Evolutionary conservation across 2,113 vertebrate genomes (phyloP), one percentile per base, ranked within the genome.

Genomic region (Phasianus colchicus): DNA sequence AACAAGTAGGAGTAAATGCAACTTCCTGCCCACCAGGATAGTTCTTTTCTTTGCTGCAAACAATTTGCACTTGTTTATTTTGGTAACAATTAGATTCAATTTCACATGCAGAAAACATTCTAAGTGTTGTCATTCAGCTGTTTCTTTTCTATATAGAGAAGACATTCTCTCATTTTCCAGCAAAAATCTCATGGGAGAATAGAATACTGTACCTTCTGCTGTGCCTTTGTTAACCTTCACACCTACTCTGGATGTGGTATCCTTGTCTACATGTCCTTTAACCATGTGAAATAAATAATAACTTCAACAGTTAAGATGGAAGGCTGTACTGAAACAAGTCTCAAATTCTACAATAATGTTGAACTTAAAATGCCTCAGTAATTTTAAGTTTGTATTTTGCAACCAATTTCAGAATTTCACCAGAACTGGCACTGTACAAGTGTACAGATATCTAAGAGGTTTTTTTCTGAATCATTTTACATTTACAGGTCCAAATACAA

Each of bases 1-100:
- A 89, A 90, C 81, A 93, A 92, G 86, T 47, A 92, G 89, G 55
- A 92, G 83, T 77, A 96, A 93, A 89, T 20, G 58, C 80, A 75
- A 55, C 83, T 91, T 96, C 72, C 88, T 94, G 73, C 81, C 92
- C 72, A 88, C 70, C 45, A 88, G 78, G 78, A 60, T 40, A 55
- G 15, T 45, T 91, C 70, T 91, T 94, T 87, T 93, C 77, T 86
- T n/a, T 71, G 61, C 90, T 66, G 42, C 54, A 86, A 89, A 95
- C 70, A 83, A 65, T 75, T 70, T 74, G 50, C 40, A 54, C 42
- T n/a, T 87, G 45, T 57, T 93, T 85, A 83, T 93, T 93, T 65
- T 61, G 72, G 38, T 48, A 92, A 57, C 50, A 77, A 89, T 83
- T 80, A 65, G 12, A 71, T 71, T 54, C 57, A 47, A 67, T 27